phyloP scores from a whole-genome alignment of 2,797 vertebrate genomes.

The Girardinus metallicus region DNA sequence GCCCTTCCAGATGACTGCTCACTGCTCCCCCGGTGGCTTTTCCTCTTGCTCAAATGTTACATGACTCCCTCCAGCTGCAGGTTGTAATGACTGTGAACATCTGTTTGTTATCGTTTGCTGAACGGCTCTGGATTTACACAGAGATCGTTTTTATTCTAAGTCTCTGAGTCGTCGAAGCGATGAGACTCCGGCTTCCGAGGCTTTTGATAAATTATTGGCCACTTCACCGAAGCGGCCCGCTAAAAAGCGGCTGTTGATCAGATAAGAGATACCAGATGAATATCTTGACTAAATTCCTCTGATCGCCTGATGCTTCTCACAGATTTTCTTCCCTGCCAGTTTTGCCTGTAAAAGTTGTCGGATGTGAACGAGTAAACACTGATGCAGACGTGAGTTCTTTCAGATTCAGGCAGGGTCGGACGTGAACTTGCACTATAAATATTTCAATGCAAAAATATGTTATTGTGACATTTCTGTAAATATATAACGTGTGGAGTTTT shows the following conservation, averaged over 20 bases:
- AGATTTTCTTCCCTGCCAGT: conserved; percentile 14
- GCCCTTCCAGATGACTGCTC: conserved; percentile 24
- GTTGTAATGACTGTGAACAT: conserved; percentile 43
- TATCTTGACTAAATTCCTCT: conserved; percentile 34
- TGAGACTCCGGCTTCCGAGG: not conserved
- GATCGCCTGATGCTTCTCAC: conserved; percentile 12
- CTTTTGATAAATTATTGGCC: conserved; percentile 38
- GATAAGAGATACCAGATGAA: conserved; percentile 26
- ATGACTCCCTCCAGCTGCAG: conserved; percentile 49
- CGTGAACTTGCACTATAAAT: conserved; percentile 59
- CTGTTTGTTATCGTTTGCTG: conserved; percentile 37
- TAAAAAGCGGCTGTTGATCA: conserved; percentile 42
- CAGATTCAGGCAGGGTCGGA: conserved; percentile 47
- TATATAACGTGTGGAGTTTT: conserved; percentile 32
- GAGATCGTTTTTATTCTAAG: conserved; percentile 30
- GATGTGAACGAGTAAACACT: conserved; percentile 32
- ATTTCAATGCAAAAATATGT: conserved; percentile 31
- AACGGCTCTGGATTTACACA: conserved; percentile 22
- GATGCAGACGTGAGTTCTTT: conserved; percentile 32
- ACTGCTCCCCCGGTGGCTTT: conserved; percentile 2
- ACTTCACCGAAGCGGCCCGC: conserved; percentile 22
- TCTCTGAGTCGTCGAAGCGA: conserved; percentile 31
- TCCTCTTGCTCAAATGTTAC: conserved; percentile 15
- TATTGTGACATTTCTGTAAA: conserved; percentile 48
- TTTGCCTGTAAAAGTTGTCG: conserved; percentile 10